A percentile compares a stretch with the other conserved stretches of the same genome.
Conservation (phyloP, 2,888 invertebrate genomes). For the Cinara cedri region DNA sequence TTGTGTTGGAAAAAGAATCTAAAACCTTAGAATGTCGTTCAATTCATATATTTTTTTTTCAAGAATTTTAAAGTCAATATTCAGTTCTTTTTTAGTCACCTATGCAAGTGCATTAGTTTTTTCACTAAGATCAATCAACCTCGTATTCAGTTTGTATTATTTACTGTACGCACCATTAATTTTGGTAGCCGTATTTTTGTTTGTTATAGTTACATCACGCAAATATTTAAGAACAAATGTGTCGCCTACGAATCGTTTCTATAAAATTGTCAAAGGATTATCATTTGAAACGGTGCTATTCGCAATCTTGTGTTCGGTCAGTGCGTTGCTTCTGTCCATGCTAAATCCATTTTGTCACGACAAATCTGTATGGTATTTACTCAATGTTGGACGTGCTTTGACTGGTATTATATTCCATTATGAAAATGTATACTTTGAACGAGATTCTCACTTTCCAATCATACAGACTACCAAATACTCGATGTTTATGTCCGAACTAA, state of each 20-base stretch:
- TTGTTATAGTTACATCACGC: not conserved
- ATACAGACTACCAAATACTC: conserved; percentile 42
- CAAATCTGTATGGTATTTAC: not conserved
- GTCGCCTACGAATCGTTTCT: conserved; percentile 12
- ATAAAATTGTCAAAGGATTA: conserved; percentile 23
- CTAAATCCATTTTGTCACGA: conserved; percentile 18
- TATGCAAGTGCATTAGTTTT: not conserved
- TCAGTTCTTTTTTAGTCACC: conserved; percentile 33
- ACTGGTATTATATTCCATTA: conserved; percentile 29
- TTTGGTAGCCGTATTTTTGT: not conserved
- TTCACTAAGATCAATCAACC: conserved; percentile 14
- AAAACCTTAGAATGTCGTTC: conserved; percentile 7
- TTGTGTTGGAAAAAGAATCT: not conserved
- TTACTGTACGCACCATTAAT: conserved; percentile 1
- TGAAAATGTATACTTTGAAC: conserved; percentile 27
- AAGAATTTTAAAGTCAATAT: not conserved
- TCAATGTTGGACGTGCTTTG: conserved; percentile 25
- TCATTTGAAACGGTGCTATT: not conserved
- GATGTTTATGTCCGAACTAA: conserved; percentile 45
- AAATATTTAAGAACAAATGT: not conserved
- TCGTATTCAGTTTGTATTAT: not conserved
- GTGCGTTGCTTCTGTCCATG: conserved; percentile 7
- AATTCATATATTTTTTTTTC: conserved; percentile 27
- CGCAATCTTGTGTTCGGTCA: not conserved
- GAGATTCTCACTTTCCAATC: conserved; percentile 39